Evolutionary conservation across 2,113 vertebrate genomes (phyloP).

Genomic region (Vimba vimba): DNA sequence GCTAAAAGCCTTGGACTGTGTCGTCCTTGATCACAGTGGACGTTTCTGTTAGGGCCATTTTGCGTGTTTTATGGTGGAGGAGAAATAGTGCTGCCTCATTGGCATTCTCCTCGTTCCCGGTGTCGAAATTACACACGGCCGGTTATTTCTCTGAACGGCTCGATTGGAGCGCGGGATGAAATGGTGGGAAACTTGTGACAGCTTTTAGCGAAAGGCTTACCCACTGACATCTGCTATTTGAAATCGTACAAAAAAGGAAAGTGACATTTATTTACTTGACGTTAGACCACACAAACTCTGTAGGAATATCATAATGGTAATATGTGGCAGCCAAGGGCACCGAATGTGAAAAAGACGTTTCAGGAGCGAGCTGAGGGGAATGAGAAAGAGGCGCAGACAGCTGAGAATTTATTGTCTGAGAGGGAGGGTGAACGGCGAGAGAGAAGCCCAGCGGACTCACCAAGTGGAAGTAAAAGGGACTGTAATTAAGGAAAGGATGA

Average conservation of each 20-base stretch:
- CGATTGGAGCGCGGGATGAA: conserved; percentile 1
- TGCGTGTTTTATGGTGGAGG: conserved; percentile 28
- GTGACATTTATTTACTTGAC: conserved; percentile 32
- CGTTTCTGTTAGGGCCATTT: not conserved
- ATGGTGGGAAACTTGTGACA: conserved; percentile 39
- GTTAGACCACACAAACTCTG: not conserved
- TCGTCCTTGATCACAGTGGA: conserved; percentile 13
- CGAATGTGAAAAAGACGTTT: conserved; percentile 35
- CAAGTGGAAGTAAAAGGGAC: conserved; percentile 46
- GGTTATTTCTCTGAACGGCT: conserved; percentile 22
- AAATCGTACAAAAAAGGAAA: not conserved
- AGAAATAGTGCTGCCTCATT: conserved; percentile 30
- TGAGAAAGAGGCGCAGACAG: conserved; percentile 31
- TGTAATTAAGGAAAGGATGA: conserved; percentile 46
- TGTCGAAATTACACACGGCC: conserved; percentile 12
- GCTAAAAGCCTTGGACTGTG: conserved; percentile 9
- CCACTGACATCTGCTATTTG: conserved; percentile 3
- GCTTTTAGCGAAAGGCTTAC: conserved; percentile 10
- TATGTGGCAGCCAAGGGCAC: conserved; percentile 15
- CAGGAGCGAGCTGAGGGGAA: conserved; percentile 25
- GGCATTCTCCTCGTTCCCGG: conserved; percentile 30
- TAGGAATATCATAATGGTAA: not conserved
- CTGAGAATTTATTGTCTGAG: conserved; percentile 41
- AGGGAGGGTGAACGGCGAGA: not conserved
- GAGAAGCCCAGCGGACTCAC: conserved; percentile 31